Conservation (phyloP, 2,113 vertebrate genomes). For the Pedionomus torquatus region DNA sequence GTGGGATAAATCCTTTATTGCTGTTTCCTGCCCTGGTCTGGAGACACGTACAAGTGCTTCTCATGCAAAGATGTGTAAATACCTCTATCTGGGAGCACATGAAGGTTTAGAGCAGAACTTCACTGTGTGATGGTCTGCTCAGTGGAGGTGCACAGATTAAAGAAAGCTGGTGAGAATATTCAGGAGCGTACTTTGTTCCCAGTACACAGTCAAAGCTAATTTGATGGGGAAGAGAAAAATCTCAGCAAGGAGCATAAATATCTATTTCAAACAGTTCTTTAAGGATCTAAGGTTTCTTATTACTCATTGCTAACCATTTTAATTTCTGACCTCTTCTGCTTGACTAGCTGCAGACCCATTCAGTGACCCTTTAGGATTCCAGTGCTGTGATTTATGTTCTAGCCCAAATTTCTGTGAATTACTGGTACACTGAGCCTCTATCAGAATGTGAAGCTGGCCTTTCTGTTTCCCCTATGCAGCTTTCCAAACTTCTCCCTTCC, state of each 20-base stretch:
- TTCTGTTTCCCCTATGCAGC: not conserved
- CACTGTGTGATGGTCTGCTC: not conserved
- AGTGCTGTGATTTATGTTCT: conserved; percentile 50
- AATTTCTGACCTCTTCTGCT: conserved; percentile 76
- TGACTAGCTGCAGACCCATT: conserved; percentile 65
- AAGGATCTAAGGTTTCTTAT: conserved; percentile 58
- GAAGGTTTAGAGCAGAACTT: not conserved
- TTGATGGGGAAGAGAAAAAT: conserved; percentile 12
- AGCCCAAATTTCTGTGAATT: conserved; percentile 54
- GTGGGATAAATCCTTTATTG: not conserved
- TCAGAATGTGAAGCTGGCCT: not conserved
- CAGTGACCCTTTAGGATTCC: conserved; percentile 73
- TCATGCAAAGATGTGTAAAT: not conserved
- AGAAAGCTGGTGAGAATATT: not conserved
- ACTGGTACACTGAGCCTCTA: not conserved
- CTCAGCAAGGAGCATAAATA: conserved; percentile 19
- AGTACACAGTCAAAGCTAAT: not conserved
- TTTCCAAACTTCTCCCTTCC: not conserved
- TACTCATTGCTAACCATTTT: conserved; percentile 66
- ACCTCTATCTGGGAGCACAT: not conserved
- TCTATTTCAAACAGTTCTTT: conserved; percentile 50
- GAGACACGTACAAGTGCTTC: not conserved
- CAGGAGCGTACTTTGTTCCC: not conserved
- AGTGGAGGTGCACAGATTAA: not conserved
- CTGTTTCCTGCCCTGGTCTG: not conserved